Evolutionary conservation across 2,888 invertebrate genomes (phyloP), one percentile per base, ranked within the genome.

Genomic region (Thalpophila matura): DNA sequence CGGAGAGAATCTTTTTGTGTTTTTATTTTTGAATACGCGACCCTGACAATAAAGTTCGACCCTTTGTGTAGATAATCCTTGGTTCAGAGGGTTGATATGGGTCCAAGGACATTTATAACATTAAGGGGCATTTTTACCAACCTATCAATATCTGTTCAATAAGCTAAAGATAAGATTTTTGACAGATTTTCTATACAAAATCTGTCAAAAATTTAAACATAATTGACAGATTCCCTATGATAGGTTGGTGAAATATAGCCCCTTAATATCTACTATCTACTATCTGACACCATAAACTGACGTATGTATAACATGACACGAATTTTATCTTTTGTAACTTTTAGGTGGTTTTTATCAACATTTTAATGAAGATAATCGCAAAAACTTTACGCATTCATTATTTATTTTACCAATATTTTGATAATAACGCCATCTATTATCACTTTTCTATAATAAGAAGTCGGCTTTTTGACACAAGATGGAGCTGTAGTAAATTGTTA

Each of bases 1-100:
- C 81, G 81, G 81, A 80, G 80, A 79, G 79, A 64, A n/a, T 24
- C 46, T 62, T 70, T 73, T 78, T 68, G 58, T 6, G 2, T 16
- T 46, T 65, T 58, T 49, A 18, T 49, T 50, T 42, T 22, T 6
- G 0, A 9, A 16, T 37, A 16, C 9, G 1, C 0, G 0, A 6
- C 1, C 14, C 3, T 1, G 14, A 9, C 0, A 12, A 1, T 12
- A 5, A 22, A 31, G 2, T 1, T 3, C 0, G 1, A 18, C 7
- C 16, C 16, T 46, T 51, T 51, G 4, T 42, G 14, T 0, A 18
- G 10, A 22, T 16, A 20, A 26, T 10, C 6, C 9, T 7, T 3
- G 0, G 2, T 6, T 24, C 4, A 22, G 20, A 29, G 22, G 12
- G 18, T 53, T 53, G n/a, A 62, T 33, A 35, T 37, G 12, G 31